phyloP scores from a whole-genome alignment of 2,888 invertebrate genomes.

The Erebia epiphron region DNA sequence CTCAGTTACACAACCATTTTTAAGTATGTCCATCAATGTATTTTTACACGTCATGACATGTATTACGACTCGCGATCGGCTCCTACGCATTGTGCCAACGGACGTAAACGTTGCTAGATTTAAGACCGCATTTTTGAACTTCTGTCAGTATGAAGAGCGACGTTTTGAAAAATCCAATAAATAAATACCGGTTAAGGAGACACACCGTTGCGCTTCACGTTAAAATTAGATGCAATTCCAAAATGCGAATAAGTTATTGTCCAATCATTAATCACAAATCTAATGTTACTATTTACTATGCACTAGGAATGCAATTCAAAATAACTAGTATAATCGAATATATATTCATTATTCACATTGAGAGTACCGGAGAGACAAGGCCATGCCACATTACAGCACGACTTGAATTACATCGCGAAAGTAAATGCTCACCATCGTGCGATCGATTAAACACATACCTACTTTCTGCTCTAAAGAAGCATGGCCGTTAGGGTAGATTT shows the following conservation, averaged over 20 bases:
- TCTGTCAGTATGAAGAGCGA: not conserved
- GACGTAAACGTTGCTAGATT: not conserved
- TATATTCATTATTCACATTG: slow-evolving; percentile 57
- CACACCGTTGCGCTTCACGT: slow-evolving; percentile 25
- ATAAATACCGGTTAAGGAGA: slow-evolving; percentile 25
- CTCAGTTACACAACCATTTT: no score
- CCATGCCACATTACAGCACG: slow-evolving; percentile 66
- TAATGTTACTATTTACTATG: slow-evolving; percentile 57
- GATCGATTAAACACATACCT: slow-evolving; percentile 48
- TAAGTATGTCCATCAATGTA: no score
- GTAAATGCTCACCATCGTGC: slow-evolving; percentile 49
- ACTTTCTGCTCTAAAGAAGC: slow-evolving; percentile 65
- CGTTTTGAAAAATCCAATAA: slow-evolving; percentile 8
- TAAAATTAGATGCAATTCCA: slow-evolving; percentile 42
- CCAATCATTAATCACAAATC: slow-evolving; percentile 56
- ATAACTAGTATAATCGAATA: slow-evolving; percentile 53
- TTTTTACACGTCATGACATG: not conserved
- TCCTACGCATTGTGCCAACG: not conserved
- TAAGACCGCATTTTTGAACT: not conserved
- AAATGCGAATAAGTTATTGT: slow-evolving; percentile 46
- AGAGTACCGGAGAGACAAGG: slow-evolving; percentile 52
- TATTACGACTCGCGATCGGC: not conserved
- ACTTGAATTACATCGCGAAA: slow-evolving; percentile 45
- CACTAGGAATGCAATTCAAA: slow-evolving; percentile 60
- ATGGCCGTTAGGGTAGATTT: slow-evolving; percentile 57